phyloP scores from a whole-genome alignment of 2,113 vertebrate genomes.

The Garra rufa region DNA sequence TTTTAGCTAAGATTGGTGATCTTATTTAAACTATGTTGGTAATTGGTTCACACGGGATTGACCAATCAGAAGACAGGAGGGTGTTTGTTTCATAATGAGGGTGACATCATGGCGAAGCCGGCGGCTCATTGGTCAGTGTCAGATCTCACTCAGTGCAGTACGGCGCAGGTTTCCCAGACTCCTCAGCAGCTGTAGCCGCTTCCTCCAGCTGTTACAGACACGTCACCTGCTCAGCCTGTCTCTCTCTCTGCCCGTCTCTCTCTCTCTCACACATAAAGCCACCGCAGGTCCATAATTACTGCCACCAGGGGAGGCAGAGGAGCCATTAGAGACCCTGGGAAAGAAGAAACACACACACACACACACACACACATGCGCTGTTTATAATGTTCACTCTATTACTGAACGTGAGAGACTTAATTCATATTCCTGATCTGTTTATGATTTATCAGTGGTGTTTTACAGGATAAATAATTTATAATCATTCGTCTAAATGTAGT shows the following conservation, averaged over 20 bases:
- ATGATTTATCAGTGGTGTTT: too few relatives aligned
- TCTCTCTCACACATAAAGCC: conserved; percentile 30
- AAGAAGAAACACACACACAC: conserved; percentile 19
- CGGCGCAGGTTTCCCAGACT: conserved; percentile 48
- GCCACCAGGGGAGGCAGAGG: conserved; percentile 46
- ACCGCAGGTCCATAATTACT: conserved; percentile 61
- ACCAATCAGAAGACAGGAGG: too few relatives aligned
- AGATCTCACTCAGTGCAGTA: conserved; percentile 37
- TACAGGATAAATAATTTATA: too few relatives aligned
- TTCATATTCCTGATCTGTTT: background rate
- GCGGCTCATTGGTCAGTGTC: conserved; percentile 24
- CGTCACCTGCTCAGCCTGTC: conserved; percentile 61
- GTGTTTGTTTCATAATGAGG: background rate
- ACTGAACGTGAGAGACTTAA: background rate
- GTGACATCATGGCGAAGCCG: background rate
- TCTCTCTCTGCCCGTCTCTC: conserved; percentile 11
- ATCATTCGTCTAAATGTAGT: too few relatives aligned
- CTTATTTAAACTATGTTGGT: too few relatives aligned
- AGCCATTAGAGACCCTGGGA: conserved; percentile 53
- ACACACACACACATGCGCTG: conserved; percentile 8
- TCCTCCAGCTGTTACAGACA: conserved; percentile 66
- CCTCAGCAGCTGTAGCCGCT: conserved; percentile 63
- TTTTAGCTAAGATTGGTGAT: too few relatives aligned
- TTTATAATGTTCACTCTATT: background rate
- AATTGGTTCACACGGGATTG: too few relatives aligned